A percentile compares a stretch with the other conserved stretches of the same genome.
These are phyloP conservation scores for Thymelicus lineola DNA, from an alignment of 2,888 invertebrate genomes.

Conservation along the genomic window DNA sequence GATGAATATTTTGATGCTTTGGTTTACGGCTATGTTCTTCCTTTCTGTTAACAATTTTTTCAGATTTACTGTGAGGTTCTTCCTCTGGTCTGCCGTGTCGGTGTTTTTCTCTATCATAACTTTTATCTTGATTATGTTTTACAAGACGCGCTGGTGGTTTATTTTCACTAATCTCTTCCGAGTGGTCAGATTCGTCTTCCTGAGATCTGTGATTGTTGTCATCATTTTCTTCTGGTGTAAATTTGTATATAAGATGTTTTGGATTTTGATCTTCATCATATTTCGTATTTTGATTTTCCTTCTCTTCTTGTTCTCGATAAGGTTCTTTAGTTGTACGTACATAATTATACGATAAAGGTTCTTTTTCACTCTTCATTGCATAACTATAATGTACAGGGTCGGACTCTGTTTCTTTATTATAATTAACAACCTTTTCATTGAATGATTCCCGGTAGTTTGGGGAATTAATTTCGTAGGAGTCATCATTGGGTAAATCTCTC, in stretches of 20 bases:
- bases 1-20: conserved; percentile 45
- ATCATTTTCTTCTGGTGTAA: conserved; percentile 55
- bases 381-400: conserved; percentile 68
- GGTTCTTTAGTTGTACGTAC: conserved; percentile 58
- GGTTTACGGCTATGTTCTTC: conserved; percentile 41
- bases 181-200: conserved; percentile 43
- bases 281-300: conserved; percentile 57
- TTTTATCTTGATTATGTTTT: conserved; percentile 25
- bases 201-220: conserved; percentile 33
- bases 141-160: conserved; percentile 20
- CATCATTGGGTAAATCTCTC: conserved; percentile 58
- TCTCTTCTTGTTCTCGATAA: conserved; percentile 51
- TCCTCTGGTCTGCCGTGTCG: conserved; percentile 44
- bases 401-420: conserved; percentile 69
- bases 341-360: conserved; percentile 69
- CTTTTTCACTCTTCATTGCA: conserved; percentile 57
- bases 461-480: conserved; percentile 70
- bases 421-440: conserved; percentile 69
- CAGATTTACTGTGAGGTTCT: conserved; percentile 42
- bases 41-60: conserved; percentile 22
- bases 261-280: conserved; percentile 56
- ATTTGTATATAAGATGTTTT: conserved; percentile 61
- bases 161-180: conserved; percentile 40
- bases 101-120: conserved; percentile 18
- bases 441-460: conserved; percentile 74